phyloP scores from a whole-genome alignment of 2,113 vertebrate genomes.

The Spilogale gracilis region DNA sequence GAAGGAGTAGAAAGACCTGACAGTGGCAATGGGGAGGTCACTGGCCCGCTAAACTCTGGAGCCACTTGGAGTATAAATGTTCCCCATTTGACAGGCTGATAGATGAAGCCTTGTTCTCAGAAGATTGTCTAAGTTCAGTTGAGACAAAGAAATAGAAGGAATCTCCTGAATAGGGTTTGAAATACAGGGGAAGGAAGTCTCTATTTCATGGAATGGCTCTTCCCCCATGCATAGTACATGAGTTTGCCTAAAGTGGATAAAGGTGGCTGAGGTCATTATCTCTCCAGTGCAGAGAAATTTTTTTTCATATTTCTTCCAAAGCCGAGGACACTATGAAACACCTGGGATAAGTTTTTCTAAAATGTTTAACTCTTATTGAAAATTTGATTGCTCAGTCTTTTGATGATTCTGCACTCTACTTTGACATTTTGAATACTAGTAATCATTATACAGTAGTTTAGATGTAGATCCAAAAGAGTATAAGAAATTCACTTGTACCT shows the following conservation, averaged over 20 bases:
- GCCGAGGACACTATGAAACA: not conserved
- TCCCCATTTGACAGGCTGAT: not conserved
- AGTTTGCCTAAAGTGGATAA: not conserved
- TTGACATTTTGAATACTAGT: not conserved
- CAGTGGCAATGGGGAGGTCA: not conserved
- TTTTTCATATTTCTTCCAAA: not conserved
- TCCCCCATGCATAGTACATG: not conserved
- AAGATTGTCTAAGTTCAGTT: not conserved
- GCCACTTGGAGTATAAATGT: not conserved
- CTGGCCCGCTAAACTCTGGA: not conserved
- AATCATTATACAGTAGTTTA: not conserved
- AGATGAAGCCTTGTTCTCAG: not conserved
- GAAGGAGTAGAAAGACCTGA: not conserved
- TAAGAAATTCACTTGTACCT: slow-evolving; percentile 64
- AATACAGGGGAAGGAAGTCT: not conserved
- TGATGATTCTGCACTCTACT: not conserved
- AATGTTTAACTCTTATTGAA: not conserved
- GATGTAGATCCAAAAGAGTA: not conserved
- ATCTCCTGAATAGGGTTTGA: not conserved
- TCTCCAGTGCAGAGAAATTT: not conserved
- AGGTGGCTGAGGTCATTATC: not conserved
- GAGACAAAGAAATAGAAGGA: not conserved
- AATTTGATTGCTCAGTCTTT: not conserved
- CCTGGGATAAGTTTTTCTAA: not conserved
- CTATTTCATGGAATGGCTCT: not conserved